phyloP scores from a whole-genome alignment of 2,113 vertebrate genomes.

The Catharus minimus region DNA sequence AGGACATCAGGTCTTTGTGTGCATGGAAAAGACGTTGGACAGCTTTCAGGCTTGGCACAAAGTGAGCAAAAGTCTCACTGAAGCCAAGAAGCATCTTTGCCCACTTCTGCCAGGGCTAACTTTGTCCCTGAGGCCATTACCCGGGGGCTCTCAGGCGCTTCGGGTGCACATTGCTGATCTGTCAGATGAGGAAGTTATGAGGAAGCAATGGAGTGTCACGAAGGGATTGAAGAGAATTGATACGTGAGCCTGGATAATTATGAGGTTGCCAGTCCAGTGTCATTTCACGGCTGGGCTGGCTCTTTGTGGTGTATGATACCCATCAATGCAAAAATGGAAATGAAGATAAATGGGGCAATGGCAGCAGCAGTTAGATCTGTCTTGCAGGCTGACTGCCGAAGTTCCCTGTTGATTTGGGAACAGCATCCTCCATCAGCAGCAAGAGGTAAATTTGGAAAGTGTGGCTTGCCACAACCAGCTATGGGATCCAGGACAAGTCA shows the following conservation, averaged over 20 bases:
- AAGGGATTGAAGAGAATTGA: slow-evolving; percentile 69
- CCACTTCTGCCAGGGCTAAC: slow-evolving; percentile 49
- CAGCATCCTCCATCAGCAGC: neutral
- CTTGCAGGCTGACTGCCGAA: neutral
- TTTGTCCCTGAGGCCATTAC: slow-evolving; percentile 38
- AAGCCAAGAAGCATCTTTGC: slow-evolving; percentile 1
- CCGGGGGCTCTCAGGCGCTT: slow-evolving; percentile 9
- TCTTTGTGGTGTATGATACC: slow-evolving; percentile 67
- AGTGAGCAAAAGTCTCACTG: neutral
- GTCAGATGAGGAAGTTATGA: slow-evolving; percentile 62
- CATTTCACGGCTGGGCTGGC: slow-evolving; percentile 72
- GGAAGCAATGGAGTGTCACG: slow-evolving; percentile 58
- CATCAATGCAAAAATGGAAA: slow-evolving; percentile 70
- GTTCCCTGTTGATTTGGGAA: slow-evolving; percentile 32
- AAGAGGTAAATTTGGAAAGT: neutral
- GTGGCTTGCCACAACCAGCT: neutral
- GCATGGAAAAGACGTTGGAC: neutral
- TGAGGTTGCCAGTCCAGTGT: slow-evolving; percentile 65
- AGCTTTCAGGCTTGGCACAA: neutral
- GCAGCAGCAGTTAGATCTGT: slow-evolving; percentile 51
- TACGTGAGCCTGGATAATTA: slow-evolving; percentile 66
- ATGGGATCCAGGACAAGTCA: neutral
- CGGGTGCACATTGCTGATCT: slow-evolving; percentile 51
- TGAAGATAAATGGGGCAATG: slow-evolving; percentile 69
- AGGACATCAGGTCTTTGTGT: neutral